Evolutionary conservation across 2,888 invertebrate genomes (phyloP).

Genomic region (Apamea crenata): DNA sequence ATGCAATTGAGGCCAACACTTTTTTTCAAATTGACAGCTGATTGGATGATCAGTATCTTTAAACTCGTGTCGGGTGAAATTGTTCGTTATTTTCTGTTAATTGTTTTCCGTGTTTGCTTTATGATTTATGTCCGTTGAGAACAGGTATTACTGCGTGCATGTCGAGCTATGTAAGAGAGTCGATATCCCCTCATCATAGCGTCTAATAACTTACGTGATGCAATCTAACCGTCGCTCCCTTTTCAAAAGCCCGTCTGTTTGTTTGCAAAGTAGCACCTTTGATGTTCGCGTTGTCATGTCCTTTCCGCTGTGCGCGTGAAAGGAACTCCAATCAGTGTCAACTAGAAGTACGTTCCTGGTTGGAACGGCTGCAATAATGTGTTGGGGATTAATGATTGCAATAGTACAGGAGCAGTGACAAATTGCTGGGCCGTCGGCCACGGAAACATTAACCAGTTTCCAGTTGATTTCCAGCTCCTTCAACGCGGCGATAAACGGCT

Average conservation of each 20-base stretch:
- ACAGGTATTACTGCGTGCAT: conserved; percentile 62
- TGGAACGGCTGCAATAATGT: conserved; percentile 59
- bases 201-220: conserved; percentile 59
- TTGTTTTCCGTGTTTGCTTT: conserved; percentile 73
- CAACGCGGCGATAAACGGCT: conserved; percentile 53
- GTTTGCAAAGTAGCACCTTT: conserved; percentile 51
- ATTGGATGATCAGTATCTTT: conserved; percentile 78
- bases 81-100: conserved; percentile 74
- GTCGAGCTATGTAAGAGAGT: conserved; percentile 62
- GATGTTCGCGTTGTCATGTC: conserved; percentile 53
- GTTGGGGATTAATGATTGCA: conserved; percentile 61
- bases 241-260: conserved; percentile 52
- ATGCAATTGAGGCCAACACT: conserved; percentile 58
- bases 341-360: conserved; percentile 54
- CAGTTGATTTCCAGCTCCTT: conserved; percentile 55
- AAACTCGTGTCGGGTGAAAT: conserved; percentile 68
- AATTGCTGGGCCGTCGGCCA: conserved; percentile 58
- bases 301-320: conserved; percentile 59
- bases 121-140: conserved; percentile 68
- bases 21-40: conserved; percentile 73
- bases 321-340: conserved; percentile 65
- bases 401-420: conserved; percentile 57
- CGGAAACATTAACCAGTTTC: conserved; percentile 59
- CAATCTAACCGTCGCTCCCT: conserved; percentile 56
- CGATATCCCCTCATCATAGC: conserved; percentile 63